Percentiles rank a stretch among this genome's conserved stretches.
phyloP scores from a whole-genome alignment of 2,113 vertebrate species.

The Coptodon rendalli region DNA sequence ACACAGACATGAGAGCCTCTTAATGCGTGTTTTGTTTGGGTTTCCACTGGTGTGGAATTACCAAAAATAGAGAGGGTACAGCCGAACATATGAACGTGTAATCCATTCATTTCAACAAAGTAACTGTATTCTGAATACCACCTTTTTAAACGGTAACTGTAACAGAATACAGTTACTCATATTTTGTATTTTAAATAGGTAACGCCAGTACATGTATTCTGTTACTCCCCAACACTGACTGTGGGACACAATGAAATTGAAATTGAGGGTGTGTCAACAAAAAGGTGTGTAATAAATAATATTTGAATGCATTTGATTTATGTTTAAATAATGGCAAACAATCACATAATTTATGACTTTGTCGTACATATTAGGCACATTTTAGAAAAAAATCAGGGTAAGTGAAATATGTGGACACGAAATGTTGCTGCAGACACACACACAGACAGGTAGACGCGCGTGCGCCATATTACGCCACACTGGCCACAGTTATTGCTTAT shows the following conservation, averaged over 20 bases:
- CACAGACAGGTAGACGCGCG: neutral
- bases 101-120: neutral
- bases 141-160: neutral
- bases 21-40: neutral
- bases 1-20: neutral
- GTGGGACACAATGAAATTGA: neutral
- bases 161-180: neutral
- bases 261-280: neutral
- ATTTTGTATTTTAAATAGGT: neutral
- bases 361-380: neutral
- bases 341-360: neutral
- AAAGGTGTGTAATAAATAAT: neutral
- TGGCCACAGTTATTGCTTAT: neutral
- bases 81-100: neutral
- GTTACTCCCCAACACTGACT: neutral
- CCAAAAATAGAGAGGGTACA: neutral
- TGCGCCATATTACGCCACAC: neutral
- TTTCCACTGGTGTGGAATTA: neutral
- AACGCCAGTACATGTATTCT: rapidly evolving
- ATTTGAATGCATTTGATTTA: neutral
- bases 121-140: neutral
- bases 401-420: neutral
- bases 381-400: neutral
- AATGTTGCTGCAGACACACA: neutral
- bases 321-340: neutral